Base-by-base conservation (phyloP, 1,140 invertebrate species). In the Brachionus rubens region DNA sequence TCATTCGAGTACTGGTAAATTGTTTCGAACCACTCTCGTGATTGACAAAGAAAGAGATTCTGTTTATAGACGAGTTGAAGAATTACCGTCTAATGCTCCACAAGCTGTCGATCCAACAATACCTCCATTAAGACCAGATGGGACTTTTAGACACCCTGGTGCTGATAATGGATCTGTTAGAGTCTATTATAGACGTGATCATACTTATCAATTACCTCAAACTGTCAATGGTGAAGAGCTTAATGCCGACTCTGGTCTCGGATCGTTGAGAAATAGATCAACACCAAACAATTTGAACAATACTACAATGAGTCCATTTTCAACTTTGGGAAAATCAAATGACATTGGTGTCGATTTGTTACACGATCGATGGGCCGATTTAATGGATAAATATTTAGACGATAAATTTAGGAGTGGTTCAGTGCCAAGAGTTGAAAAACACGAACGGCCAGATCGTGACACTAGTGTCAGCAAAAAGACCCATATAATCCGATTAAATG, bases 361-460 rank as follows among this genome's bases (percentile, higher is more conserved):
- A 16, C 68, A 72, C 24, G 68, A 72, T 46, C 24, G 50, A 26
- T 72, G 68, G 68, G 68, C 28, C 9, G 68, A 72, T 54, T 14
- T 72, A 10, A 72, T 72, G 68, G 68, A 72, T 36, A 33, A 54
- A 28, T 72, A 72, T 72, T 54, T 72, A 33, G 68, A 72, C 28
- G 46, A 72, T 36, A 48, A 54, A 19, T 72, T 36, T 46, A 72
- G 68, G 33, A 72, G 68, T 54, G 28, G 16, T 36, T 36, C 16
- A 50, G 48, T 12, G 4, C 4, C 43, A 10, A 52, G 28, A 50
- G 46, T 50, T 7, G 28, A 65, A 14, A 24, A 46, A 43, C 26
- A 65, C 5, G 36, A 65, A 24, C 40, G 40, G 1, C 59, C 59
- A 0, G 59, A 65, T 9, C 16, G 59, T 2, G 59, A 65, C 19